These are phyloP conservation scores for Acanthornis magna DNA, from an alignment of 2,797 vertebrate genomes.

Conservation along the genomic window DNA sequence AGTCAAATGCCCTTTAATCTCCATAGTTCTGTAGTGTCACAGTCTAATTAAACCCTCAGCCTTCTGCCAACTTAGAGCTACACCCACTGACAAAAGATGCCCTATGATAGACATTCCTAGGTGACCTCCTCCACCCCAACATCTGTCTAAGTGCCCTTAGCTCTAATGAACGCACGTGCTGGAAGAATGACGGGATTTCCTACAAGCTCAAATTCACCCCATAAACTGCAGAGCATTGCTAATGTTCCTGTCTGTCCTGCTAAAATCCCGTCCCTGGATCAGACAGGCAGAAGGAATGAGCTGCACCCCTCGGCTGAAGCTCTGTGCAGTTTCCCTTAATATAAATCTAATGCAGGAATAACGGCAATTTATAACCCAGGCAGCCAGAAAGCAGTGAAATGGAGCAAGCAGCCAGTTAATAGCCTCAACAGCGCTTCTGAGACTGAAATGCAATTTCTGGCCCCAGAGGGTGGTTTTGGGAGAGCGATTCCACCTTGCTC, in stretches of 20 bases:
- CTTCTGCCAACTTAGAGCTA: neutral
- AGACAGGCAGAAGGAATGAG: conserved; percentile 7
- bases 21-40: neutral
- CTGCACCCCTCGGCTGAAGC: neutral
- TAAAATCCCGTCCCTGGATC: conserved; percentile 1
- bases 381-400: conserved; percentile 7
- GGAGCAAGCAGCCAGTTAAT: neutral
- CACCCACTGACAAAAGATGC: neutral
- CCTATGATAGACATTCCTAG: neutral
- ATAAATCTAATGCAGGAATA: neutral
- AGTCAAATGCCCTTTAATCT: conserved; percentile 20
- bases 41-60: neutral
- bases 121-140: neutral
- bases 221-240: conserved; percentile 22
- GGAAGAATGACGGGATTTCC: conserved; percentile 18
- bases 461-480: neutral
- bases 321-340: neutral
- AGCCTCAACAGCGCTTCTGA: neutral
- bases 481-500: neutral
- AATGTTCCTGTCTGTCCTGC: conserved; percentile 22
- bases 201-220: conserved; percentile 51
- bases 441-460: neutral
- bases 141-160: neutral
- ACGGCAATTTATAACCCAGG: neutral
- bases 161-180: neutral